phyloP scores from a whole-genome alignment of 2,797 vertebrate genomes.

The Hirundo rustica region DNA sequence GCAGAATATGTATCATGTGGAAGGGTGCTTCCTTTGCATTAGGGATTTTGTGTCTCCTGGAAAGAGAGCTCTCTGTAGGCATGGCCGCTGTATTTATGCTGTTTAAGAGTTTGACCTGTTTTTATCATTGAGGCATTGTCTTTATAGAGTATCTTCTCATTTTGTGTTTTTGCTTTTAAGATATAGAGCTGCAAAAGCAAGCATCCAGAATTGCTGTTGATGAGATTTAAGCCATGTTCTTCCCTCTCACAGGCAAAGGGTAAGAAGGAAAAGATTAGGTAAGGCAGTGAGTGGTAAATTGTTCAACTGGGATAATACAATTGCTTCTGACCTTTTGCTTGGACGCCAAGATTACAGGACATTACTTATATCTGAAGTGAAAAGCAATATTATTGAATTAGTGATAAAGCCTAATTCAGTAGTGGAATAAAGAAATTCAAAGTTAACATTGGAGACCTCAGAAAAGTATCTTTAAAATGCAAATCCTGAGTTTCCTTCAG shows the following conservation, averaged over 20 bases:
- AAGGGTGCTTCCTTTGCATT: background rate
- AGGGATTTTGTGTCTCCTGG: background rate
- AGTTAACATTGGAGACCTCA: background rate
- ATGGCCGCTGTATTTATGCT: background rate
- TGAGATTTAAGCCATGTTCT: background rate
- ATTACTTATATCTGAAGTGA: background rate
- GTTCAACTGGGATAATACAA: background rate
- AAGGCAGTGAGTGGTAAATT: background rate
- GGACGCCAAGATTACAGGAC: background rate
- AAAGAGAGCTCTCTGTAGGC: background rate
- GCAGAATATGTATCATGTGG: fast-evolving
- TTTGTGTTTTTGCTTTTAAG: background rate
- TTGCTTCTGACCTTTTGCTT: background rate
- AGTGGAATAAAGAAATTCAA: background rate
- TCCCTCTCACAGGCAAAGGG: background rate
- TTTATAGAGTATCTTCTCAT: background rate
- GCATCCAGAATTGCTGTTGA: background rate
- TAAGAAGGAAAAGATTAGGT: background rate
- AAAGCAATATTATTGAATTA: background rate
- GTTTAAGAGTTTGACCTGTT: background rate
- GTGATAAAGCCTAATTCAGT: background rate
- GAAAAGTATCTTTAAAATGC: background rate
- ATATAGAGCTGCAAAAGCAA: background rate
- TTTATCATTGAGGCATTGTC: background rate
- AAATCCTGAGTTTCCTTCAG: background rate